A percentile compares a stretch with the other conserved stretches of the same genome.
phyloP scores from a whole-genome alignment of 2,888 invertebrate species.

The Cataglyphis cursor region DNA sequence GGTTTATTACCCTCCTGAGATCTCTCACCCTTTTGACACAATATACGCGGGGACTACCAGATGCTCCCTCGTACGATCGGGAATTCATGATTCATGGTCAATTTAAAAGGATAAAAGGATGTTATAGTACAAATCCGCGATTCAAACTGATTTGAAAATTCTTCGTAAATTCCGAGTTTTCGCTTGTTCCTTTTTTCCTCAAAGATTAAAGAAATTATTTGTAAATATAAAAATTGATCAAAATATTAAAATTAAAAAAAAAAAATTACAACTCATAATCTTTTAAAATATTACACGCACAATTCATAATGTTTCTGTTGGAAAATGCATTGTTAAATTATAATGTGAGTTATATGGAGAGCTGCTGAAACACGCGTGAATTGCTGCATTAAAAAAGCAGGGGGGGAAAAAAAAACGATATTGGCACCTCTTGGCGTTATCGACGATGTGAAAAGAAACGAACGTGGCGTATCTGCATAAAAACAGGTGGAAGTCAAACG shows the following conservation, averaged over 20 bases:
- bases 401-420: slow-evolving; percentile 26
- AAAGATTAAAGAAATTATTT: background rate
- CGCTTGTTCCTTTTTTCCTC: background rate
- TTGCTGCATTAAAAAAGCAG: slow-evolving; percentile 39
- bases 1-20: slow-evolving; percentile 58
- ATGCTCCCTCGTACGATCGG: slow-evolving; percentile 37
- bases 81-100: slow-evolving; percentile 57
- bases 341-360: background rate
- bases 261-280: background rate
- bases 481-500: slow-evolving; percentile 56
- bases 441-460: slow-evolving; percentile 40
- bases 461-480: slow-evolving; percentile 47
- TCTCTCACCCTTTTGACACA: slow-evolving; percentile 45
- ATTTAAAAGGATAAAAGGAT: slow-evolving; percentile 42
- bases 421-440: slow-evolving; percentile 35
- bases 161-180: background rate
- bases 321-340: background rate
- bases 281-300: background rate
- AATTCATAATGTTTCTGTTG: background rate
- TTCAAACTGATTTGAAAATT: background rate
- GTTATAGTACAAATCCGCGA: slow-evolving; percentile 10
- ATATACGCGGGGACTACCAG: slow-evolving; percentile 39
- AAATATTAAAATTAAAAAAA: background rate
- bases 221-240: background rate
- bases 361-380: slow-evolving; percentile 15